Evolutionary conservation across 2,797 vertebrate genomes (phyloP).

Genomic region (Thamnophis elegans): DNA sequence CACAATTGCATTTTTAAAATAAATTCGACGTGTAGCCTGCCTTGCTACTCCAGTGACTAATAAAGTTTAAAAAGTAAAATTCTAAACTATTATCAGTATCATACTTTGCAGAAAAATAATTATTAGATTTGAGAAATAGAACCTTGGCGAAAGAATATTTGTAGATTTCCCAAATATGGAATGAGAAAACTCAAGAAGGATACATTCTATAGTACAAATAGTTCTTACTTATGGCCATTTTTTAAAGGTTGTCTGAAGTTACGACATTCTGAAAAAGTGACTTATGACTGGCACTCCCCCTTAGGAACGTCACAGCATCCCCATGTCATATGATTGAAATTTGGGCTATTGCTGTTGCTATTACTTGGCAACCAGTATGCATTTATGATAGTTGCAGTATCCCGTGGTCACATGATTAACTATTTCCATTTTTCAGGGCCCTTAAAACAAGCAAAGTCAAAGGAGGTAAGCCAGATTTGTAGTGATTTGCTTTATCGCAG

Average conservation of each 20-base stretch:
- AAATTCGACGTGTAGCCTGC: background rate
- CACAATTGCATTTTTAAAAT: background rate
- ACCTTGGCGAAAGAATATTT: background rate
- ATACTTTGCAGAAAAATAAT: background rate
- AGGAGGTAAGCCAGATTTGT: background rate
- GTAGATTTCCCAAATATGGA: background rate
- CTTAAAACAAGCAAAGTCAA: background rate
- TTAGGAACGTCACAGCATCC: background rate
- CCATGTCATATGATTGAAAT: background rate
- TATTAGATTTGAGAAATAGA: background rate
- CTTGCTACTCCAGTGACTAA: background rate
- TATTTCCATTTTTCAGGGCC: background rate
- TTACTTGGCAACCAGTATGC: background rate
- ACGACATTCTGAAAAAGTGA: background rate
- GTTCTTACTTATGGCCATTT: background rate
- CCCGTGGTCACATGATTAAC: background rate
- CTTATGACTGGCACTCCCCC: background rate
- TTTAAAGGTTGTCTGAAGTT: background rate
- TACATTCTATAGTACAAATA: background rate
- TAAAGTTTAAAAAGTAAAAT: background rate
- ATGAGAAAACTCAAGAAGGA: background rate
- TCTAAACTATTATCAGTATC: background rate
- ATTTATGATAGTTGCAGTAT: background rate
- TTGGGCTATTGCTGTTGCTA: background rate
- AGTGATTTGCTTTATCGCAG: background rate